Evolutionary conservation across 2,888 invertebrate species (phyloP), one percentile per base, ranked within the genome.

Genomic region (Cephus runcator): DNA sequence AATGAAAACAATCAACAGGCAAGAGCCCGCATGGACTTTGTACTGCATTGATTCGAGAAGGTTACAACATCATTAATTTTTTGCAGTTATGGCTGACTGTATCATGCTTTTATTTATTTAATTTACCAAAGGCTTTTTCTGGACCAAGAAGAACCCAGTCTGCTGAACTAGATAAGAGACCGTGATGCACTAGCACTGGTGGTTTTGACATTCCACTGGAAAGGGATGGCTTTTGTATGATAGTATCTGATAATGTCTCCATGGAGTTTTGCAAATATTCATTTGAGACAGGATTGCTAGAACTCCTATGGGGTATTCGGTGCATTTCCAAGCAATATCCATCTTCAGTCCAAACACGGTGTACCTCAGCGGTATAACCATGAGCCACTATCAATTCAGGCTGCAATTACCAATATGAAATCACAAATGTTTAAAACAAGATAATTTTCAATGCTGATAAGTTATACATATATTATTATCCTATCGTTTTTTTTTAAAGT

Each of bases 311-410:
- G 11, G 92, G 88, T 75, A 93, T 92, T 79, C 93, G 86, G 82
- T 92, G 93, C 75, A 92, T 82, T 11, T 92, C 92, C 73, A 93
- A 83, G 69, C 93, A 91, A 85, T 92, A 92, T 3, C 92, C 92
- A 88, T 93, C 93, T 79, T 89, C 87, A 4, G 93, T 93, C 87
- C 90, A 91, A 75, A 92, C 88, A 77, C 91, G 90, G 84, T 93
- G 92, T 23, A 89, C 92, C 80, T 91, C 89, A 0, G 92, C 87
- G 36, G 90, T 89, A 83, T 93, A 93, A 78, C 93, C 92, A 83
- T 92, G 90, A 76, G 87, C 84, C 76, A 83, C 83, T 74, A 93
- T 92, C 40, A 93, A 88, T 84, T 92, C 92, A 77, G 92, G 92
- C 93, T 93, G 85, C 73, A 88, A 90, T 77, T 76, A 80, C 68